These are phyloP conservation scores for Lepidochrysops patricia DNA, from an alignment of 2,888 invertebrate genomes.

Conservation along the genomic window DNA sequence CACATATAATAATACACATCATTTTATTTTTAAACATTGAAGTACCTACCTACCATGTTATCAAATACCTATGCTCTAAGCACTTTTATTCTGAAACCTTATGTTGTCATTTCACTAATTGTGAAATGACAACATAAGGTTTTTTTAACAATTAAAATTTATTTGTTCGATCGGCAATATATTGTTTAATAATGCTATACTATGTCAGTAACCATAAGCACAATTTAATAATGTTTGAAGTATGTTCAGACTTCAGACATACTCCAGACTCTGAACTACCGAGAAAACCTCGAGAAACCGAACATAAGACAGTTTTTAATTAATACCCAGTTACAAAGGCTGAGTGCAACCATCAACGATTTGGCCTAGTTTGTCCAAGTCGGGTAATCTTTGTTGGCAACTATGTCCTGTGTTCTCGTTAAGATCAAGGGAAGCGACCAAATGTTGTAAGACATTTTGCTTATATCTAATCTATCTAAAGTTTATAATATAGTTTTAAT, in stretches of 20 bases:
- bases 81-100: too few relatives aligned
- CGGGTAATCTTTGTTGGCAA: slow-evolving; percentile 32
- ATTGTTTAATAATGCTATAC: too few relatives aligned
- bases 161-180: too few relatives aligned
- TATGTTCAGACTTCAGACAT: not conserved
- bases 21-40: not conserved
- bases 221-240: not conserved
- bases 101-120: too few relatives aligned
- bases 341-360: slow-evolving; percentile 37
- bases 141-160: too few relatives aligned
- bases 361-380: slow-evolving; percentile 30
- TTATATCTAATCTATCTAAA: too few relatives aligned
- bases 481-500: too few relatives aligned
- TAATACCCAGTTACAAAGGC: slow-evolving; percentile 34
- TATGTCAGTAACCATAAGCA: too few relatives aligned
- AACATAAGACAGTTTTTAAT: slow-evolving; percentile 56
- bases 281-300: slow-evolving; percentile 31
- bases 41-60: too few relatives aligned
- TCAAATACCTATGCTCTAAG: too few relatives aligned
- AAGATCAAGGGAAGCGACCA: slow-evolving; percentile 13
- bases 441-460: slow-evolving; percentile 15
- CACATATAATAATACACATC: not conserved
- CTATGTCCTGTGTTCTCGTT: not conserved
- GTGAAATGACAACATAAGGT: too few relatives aligned
- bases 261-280: not conserved